Conservation (phyloP, 2,888 invertebrate species). For the Thalpophila matura region DNA sequence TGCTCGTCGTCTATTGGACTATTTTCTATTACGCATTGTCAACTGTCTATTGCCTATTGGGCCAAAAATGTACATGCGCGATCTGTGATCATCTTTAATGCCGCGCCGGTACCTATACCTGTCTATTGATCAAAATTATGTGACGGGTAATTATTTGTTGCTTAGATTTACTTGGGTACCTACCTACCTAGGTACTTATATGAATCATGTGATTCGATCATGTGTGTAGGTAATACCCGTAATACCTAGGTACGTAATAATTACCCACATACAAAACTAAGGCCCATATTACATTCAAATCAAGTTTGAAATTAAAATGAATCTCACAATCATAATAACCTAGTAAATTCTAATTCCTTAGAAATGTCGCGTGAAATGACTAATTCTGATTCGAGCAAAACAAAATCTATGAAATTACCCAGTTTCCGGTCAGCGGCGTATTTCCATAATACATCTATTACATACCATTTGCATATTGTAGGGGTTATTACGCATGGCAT, state of each 20-base stretch:
- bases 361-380: constrained; percentile 65
- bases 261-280: background rate
- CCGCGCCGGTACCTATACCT: too few relatives aligned
- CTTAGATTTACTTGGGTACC: too few relatives aligned
- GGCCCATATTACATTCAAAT: constrained; percentile 37
- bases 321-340: constrained; percentile 43
- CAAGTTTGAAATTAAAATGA: constrained; percentile 53
- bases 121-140: too few relatives aligned
- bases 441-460: constrained; percentile 77
- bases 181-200: constrained; percentile 5
- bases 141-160: too few relatives aligned
- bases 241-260: too few relatives aligned
- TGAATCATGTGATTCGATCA: constrained; percentile 11
- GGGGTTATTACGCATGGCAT: constrained; percentile 58
- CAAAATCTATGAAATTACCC: constrained; percentile 75
- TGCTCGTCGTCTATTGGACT: too few relatives aligned
- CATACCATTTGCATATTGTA: constrained; percentile 66
- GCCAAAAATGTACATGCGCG: too few relatives aligned
- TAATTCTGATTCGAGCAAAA: constrained; percentile 57
- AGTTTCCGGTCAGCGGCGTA: constrained; percentile 70
- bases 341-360: constrained; percentile 46
- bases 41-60: too few relatives aligned
- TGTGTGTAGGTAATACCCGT: too few relatives aligned
- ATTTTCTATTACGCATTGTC: too few relatives aligned
- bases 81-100: too few relatives aligned